Base-by-base conservation (phyloP, 2,888 invertebrate genomes). In the Spodoptera picta region DNA sequence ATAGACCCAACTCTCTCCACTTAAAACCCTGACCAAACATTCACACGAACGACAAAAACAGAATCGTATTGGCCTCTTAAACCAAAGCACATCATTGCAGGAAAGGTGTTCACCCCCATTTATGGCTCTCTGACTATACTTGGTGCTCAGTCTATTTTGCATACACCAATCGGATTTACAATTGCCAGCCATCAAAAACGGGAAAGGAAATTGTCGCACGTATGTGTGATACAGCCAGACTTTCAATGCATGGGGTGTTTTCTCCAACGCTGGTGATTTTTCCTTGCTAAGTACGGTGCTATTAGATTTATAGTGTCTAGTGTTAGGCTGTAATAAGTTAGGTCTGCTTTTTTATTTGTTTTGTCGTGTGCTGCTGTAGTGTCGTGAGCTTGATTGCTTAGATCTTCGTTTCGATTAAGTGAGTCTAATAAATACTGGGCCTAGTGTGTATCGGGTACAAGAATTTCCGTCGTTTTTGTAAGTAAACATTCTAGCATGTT, bases 181-280 rank as follows among this genome's bases (percentile, higher is more conserved):
- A 90, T 89, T 89, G 88, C 83, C 81, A 72, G 82, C 81, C 83
- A 83, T 90, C 91, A 86, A 87, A 89, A 90, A 87, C 79, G 85
- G 88, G 66, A 77, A 79, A 84, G 82, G 83, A 87, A 89, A 91
- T 90, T 83, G 90, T 89, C 88, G 83, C 88, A 89, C 86, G 88
- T 83, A 56, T 59, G 45, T 74, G 59, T 72, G 71, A 74, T 75
- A 60, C 65, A 59, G 12, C 24, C 42, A 14, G 57, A 62, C 73
- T 73, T 76, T 73, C 73, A 76, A 73, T 60, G 67, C 62, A 48
- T 67, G 58, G 73, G 72, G 73, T 67, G 70, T 72, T 72, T 72
- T 72, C 72, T 64, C 75, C 14, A 19, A 27, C 65, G 60, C 69
- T 60, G 57, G 45, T 54, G 71, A 69, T 75, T 72, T 72, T 72